Evolutionary conservation across 2,888 invertebrate genomes (phyloP).

Genomic region (Cacoxenus indagator): DNA sequence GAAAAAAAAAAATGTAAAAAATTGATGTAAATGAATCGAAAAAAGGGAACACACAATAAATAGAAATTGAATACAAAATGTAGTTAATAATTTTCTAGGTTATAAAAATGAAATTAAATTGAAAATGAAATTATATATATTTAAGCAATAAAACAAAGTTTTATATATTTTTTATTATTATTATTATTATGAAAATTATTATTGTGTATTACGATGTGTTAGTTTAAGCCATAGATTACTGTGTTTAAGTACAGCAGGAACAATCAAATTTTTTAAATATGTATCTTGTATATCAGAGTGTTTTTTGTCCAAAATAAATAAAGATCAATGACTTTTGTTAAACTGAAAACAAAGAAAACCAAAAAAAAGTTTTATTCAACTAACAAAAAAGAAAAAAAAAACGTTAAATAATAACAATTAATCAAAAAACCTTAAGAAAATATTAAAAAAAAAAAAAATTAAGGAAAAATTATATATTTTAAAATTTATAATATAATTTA

Average conservation of each 20-base stretch:
- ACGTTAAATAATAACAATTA: no score
- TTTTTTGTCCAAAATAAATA: conserved; percentile 62
- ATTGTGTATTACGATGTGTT: conserved; percentile 7
- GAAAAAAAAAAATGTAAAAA: not conserved
- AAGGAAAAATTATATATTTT: no score
- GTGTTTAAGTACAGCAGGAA: not conserved
- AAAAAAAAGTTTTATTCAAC: no score
- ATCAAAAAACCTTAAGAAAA: no score
- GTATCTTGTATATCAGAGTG: conserved; percentile 56
- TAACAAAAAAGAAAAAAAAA: conserved; percentile 3
- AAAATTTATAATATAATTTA: no score
- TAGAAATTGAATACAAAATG: conserved; percentile 21
- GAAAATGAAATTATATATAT: conserved; percentile 48
- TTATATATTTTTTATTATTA: conserved; percentile 30
- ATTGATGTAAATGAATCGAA: not conserved
- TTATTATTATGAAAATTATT: conserved; percentile 16
- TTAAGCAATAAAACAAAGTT: conserved; percentile 2
- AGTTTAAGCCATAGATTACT: not conserved
- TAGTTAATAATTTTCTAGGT: conserved; percentile 38
- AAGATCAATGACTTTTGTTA: conserved; percentile 68
- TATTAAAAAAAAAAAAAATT: no score
- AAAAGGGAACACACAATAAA: not conserved
- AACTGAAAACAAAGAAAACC: conserved; percentile 50
- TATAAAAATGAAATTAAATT: conserved; percentile 40
- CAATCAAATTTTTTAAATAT: conserved; percentile 37